Evolutionary conservation across 2,797 vertebrate genomes (phyloP).

Genomic region (Oreochromis mossambicus): DNA sequence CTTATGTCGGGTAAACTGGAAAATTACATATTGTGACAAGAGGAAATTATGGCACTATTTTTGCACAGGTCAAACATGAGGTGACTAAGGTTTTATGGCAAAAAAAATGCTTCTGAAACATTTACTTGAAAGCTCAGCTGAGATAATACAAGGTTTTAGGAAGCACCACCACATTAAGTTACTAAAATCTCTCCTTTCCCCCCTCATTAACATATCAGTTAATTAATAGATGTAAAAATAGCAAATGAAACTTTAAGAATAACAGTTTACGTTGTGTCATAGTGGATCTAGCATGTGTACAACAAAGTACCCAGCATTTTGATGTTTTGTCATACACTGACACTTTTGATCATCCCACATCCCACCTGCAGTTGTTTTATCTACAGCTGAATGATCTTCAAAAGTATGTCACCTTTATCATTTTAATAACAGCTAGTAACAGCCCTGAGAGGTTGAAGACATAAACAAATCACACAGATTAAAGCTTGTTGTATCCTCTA

Average conservation of each 20-base stretch:
- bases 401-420: conserved; percentile 34
- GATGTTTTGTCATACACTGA: not conserved
- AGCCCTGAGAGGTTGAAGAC: conserved; percentile 10
- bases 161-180: not conserved
- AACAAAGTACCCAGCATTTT: conserved; percentile 14
- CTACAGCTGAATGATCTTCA: conserved; percentile 34
- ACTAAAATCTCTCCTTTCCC: fast-evolving
- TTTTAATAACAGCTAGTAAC: conserved; percentile 9
- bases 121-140: not conserved
- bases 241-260: not conserved
- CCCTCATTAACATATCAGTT: not conserved
- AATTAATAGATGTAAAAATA: not conserved
- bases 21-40: not conserved
- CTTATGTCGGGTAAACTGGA: not conserved
- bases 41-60: not conserved
- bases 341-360: conserved; percentile 37
- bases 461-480: conserved; percentile 2
- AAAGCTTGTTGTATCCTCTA: not conserved
- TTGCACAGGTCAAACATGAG: not conserved
- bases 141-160: not conserved
- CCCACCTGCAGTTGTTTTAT: conserved; percentile 29
- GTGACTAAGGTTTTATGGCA: not conserved
- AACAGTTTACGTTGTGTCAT: not conserved
- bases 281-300: not conserved
- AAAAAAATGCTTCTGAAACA: not conserved